phyloP scores from a whole-genome alignment of 30 jellyfish, hydroid and myxozoan genomes.

The Turritopsis rubra region DNA sequence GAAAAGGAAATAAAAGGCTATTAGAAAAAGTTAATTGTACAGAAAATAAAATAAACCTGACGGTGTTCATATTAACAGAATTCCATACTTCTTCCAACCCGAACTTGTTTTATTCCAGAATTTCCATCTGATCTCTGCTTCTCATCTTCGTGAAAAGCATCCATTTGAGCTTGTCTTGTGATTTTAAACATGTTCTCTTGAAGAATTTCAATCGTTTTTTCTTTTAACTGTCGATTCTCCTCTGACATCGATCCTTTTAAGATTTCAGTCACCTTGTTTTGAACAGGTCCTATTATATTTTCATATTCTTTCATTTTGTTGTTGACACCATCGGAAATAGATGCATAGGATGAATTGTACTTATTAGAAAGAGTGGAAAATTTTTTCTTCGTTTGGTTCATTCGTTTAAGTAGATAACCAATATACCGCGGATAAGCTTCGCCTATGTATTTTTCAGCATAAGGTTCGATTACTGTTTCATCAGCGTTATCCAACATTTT shows the following conservation, averaged over 20 bases:
- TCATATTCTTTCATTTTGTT: not conserved
- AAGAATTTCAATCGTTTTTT: not conserved
- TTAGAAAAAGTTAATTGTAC: too few species aligned
- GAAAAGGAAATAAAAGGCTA: not conserved
- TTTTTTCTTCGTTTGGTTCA: not conserved
- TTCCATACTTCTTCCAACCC: not conserved
- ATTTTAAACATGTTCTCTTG: not conserved
- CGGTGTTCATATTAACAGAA: not conserved
- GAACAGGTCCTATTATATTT: not conserved
- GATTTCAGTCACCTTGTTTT: not conserved
- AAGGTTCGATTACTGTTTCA: not conserved
- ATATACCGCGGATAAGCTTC: not conserved
- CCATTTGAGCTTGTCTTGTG: not conserved
- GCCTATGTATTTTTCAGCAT: not conserved
- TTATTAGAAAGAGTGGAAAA: too few species aligned
- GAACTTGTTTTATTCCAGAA: conserved; percentile 47
- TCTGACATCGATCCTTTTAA: not conserved
- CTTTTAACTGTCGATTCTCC: not conserved
- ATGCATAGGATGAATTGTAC: not conserved
- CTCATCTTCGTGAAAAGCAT: conserved; percentile 31
- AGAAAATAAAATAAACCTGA: too few species aligned
- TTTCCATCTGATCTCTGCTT: conserved; percentile 69
- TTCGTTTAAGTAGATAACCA: not conserved
- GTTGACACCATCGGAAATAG: not conserved
- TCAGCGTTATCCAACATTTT: not conserved